Percentiles rank a stretch among this genome's conserved stretches.
Evolutionary conservation across 2,797 vertebrate species (phyloP).

Genomic region (Poecilia picta): DNA sequence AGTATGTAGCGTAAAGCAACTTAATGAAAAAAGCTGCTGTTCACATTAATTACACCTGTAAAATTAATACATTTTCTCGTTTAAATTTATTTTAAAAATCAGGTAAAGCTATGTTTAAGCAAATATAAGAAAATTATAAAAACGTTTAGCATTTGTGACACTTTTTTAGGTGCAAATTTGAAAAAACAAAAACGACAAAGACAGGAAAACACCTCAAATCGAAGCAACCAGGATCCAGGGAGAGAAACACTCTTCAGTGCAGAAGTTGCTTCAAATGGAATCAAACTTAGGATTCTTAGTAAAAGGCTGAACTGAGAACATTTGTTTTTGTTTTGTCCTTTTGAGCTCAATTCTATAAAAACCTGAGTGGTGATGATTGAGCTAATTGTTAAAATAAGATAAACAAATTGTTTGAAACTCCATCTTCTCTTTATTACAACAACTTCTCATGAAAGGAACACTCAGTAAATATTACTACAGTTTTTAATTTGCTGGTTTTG

Average conservation of each 20-base stretch:
- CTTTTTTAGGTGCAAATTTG: too few relatives aligned
- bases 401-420: not conserved
- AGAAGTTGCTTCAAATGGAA: not conserved
- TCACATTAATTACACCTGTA: not conserved
- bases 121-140: too few relatives aligned
- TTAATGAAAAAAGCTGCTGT: not conserved
- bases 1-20: not conserved
- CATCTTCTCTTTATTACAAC: not conserved
- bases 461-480: not conserved
- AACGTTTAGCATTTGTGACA: too few relatives aligned
- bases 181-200: not conserved
- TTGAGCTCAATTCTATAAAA: not conserved
- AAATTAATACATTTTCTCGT: not conserved
- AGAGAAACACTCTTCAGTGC: not conserved
- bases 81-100: not conserved
- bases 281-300: not conserved
- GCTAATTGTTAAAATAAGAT: not conserved
- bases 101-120: too few relatives aligned
- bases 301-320: not conserved
- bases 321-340: not conserved
- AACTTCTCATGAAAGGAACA: not conserved
- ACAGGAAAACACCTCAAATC: not conserved
- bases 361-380: not conserved
- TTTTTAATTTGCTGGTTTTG: not conserved
- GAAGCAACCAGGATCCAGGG: not conserved